These are phyloP conservation scores for Sebastes ruberrimus DNA, from an alignment of 2,797 vertebrate species.

Conservation along the genomic window DNA sequence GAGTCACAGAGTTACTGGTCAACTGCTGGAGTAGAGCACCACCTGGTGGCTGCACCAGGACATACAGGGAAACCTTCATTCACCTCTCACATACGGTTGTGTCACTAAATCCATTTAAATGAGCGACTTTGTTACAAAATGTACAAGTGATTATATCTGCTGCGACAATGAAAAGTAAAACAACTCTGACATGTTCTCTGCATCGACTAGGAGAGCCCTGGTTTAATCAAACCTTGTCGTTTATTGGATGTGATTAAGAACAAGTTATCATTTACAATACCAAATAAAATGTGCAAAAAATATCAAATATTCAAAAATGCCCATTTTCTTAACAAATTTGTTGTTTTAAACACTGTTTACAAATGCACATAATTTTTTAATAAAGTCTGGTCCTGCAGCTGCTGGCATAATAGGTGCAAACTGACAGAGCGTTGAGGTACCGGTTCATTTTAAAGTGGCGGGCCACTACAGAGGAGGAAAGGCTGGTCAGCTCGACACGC, in stretches of 20 bases:
- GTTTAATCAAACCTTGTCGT: constrained; percentile 19
- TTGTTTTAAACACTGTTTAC: constrained; percentile 68
- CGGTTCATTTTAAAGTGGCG: constrained; percentile 65
- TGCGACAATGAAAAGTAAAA: background rate
- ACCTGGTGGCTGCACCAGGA: constrained; percentile 55
- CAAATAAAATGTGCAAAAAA: constrained; percentile 75
- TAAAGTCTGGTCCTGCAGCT: constrained; percentile 64
- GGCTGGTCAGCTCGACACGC: constrained; percentile 41
- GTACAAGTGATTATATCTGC: constrained; percentile 7
- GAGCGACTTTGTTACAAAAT: constrained; percentile 6
- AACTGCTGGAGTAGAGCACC: constrained; percentile 51
- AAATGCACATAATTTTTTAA: constrained; percentile 65
- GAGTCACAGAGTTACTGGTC: background rate
- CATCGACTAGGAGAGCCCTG: constrained; percentile 22
- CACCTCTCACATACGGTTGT: background rate
- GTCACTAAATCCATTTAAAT: background rate
- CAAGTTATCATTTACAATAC: constrained; percentile 69
- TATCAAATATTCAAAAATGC: constrained; percentile 72
- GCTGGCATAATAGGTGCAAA: constrained; percentile 68
- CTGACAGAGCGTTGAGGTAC: constrained; percentile 67
- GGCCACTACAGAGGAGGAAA: constrained; percentile 56
- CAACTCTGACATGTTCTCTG: constrained; percentile 7
- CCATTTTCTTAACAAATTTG: constrained; percentile 65
- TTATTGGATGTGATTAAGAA: constrained; percentile 44
- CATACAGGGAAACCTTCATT: constrained; percentile 4